Evolutionary conservation across 2,888 invertebrate species (phyloP).

Genomic region (Aproaerema taeniolella): DNA sequence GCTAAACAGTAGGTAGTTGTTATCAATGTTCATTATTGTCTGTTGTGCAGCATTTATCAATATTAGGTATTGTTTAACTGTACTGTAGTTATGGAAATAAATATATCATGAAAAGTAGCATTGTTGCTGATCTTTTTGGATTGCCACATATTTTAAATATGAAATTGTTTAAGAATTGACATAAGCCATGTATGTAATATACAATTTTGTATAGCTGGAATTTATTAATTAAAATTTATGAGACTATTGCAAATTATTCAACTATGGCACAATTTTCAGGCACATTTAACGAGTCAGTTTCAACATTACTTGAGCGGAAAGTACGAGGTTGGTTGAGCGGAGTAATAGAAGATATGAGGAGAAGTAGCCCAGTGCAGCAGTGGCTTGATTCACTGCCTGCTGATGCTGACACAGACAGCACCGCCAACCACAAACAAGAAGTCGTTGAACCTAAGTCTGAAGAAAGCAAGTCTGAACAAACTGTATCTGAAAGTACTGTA

Average conservation of each 20-base stretch:
- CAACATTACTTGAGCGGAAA: slow-evolving; percentile 64
- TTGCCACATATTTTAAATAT: too few species aligned
- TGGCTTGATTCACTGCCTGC: slow-evolving; percentile 85
- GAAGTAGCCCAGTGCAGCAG: slow-evolving; percentile 84
- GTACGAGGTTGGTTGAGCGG: slow-evolving; percentile 69
- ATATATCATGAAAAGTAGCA: too few species aligned
- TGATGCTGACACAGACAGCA: slow-evolving; percentile 27
- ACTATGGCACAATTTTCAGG: slow-evolving; percentile 33
- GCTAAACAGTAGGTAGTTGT: slow-evolving; percentile 2
- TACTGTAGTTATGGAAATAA: too few species aligned
- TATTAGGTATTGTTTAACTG: too few species aligned
- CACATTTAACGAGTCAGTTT: slow-evolving; percentile 66
- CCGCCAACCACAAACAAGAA: slow-evolving; percentile 23
- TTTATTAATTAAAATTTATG: too few species aligned
- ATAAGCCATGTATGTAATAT: too few species aligned
- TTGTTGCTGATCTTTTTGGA: too few species aligned
- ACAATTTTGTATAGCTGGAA: too few species aligned
- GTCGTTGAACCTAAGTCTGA: slow-evolving; percentile 42
- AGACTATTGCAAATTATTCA: too few species aligned
- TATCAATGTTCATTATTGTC: slow-evolving; percentile 7
- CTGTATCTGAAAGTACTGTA: slow-evolving; percentile 55
- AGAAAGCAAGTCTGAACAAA: slow-evolving; percentile 53
- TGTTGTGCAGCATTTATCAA: slow-evolving; percentile 9
- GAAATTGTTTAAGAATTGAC: too few species aligned
- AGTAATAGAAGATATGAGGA: slow-evolving; percentile 77